Percentiles rank a stretch among this genome's conserved stretches.
Conservation (phyloP, 2,797 vertebrate genomes). For the Chromis chromis region DNA sequence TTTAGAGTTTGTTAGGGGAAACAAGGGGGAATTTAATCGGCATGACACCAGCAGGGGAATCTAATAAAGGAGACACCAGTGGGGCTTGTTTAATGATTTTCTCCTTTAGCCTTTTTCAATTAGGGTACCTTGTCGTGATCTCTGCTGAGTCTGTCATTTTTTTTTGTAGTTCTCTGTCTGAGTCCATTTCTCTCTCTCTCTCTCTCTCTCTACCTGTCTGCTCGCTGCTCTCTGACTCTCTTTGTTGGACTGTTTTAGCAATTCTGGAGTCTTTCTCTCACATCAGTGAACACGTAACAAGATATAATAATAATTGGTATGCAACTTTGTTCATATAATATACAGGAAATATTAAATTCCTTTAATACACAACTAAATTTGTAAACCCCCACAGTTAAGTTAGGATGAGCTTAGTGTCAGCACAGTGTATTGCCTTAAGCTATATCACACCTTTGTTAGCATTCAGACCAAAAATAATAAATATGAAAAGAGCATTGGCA, state of each 20-base stretch:
- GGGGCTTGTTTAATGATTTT: slow-evolving; percentile 82
- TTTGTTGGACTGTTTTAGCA: slow-evolving; percentile 16
- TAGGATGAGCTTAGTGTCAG: background rate
- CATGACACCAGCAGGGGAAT: slow-evolving; percentile 77
- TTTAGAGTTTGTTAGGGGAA: slow-evolving; percentile 80
- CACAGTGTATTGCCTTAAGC: background rate
- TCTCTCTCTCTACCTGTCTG: slow-evolving; percentile 35
- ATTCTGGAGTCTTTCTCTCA: background rate
- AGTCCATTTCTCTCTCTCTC: slow-evolving; percentile 46
- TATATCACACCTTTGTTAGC: background rate
- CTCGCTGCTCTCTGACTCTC: slow-evolving; percentile 30
- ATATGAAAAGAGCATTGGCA: background rate
- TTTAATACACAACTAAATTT: slow-evolving; percentile 13
- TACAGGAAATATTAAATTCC: slow-evolving; percentile 21
- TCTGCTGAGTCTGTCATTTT: slow-evolving; percentile 58
- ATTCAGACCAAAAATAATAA: background rate
- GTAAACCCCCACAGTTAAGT: slow-evolving; percentile 1
- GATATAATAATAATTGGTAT: background rate
- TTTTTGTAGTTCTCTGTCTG: slow-evolving; percentile 33
- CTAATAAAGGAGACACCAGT: slow-evolving; percentile 78
- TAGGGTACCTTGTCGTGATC: slow-evolving; percentile 74
- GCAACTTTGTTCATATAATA: background rate
- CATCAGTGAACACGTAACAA: slow-evolving; percentile 1
- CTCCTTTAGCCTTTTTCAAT: slow-evolving; percentile 75
- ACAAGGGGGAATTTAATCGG: slow-evolving; percentile 76